These are phyloP conservation scores for Mylabris sibirica DNA, from an alignment of 2,888 invertebrate species.

Conservation along the genomic window DNA sequence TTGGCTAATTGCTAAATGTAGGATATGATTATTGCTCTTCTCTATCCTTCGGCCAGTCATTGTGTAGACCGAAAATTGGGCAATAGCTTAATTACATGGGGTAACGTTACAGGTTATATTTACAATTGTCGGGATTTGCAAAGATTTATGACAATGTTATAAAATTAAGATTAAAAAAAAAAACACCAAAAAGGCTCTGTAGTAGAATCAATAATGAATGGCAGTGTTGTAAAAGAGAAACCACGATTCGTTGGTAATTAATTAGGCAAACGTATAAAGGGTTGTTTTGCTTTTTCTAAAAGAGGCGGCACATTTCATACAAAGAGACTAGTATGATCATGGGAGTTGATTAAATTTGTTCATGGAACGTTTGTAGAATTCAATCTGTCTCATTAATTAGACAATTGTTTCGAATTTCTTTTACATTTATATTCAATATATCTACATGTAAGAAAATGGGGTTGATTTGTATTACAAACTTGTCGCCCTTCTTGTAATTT, in stretches of 20 bases:
- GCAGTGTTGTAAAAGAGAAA: background rate
- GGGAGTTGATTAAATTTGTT: slow-evolving; percentile 48
- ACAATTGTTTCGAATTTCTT: slow-evolving; percentile 47
- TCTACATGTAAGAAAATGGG: background rate
- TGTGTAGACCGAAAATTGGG: slow-evolving; percentile 21
- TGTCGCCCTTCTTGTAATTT: slow-evolving; percentile 1
- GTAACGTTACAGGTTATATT: slow-evolving; percentile 21
- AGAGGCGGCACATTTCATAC: slow-evolving; percentile 37
- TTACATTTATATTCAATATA: background rate
- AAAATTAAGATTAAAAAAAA: background rate
- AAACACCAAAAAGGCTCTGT: background rate
- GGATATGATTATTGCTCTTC: slow-evolving; percentile 43
- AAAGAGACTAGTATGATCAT: slow-evolving; percentile 51
- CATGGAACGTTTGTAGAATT: slow-evolving; percentile 47
- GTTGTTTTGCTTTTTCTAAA: slow-evolving; percentile 36
- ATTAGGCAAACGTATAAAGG: slow-evolving; percentile 43
- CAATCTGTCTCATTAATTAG: slow-evolving; percentile 49
- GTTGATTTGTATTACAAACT: background rate
- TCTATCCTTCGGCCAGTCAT: slow-evolving; percentile 16
- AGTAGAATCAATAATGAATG: background rate
- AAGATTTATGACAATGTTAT: background rate
- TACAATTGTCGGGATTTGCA: background rate
- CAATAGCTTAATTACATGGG: slow-evolving; percentile 3
- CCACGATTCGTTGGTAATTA: slow-evolving; percentile 39
- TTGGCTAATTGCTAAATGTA: slow-evolving; percentile 51